Conservation (phyloP, 2,888 invertebrate species). For the Dynastes maya region DNA sequence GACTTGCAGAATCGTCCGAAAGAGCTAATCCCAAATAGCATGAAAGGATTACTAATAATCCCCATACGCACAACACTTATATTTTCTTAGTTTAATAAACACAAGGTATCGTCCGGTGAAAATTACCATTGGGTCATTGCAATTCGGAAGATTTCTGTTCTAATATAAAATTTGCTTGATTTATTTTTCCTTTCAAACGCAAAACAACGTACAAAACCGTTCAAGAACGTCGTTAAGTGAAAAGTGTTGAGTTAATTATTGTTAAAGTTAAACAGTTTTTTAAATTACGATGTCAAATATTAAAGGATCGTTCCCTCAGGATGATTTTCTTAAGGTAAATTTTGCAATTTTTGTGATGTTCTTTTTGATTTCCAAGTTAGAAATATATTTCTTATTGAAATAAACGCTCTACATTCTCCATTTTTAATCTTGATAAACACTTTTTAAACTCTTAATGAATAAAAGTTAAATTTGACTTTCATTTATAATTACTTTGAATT, state of each 20-base stretch:
- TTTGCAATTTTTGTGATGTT: background rate
- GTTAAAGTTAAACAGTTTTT: background rate
- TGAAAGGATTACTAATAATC: no score
- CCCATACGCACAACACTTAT: constrained; percentile 4
- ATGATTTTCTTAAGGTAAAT: background rate
- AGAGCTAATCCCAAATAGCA: no score
- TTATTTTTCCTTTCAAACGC: background rate
- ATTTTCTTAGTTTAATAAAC: constrained; percentile 14
- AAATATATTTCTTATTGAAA: no score
- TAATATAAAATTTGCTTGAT: constrained; percentile 11
- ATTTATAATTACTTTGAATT: no score
- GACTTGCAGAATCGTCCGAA: no score
- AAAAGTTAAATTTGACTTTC: no score
- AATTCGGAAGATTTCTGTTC: no score
- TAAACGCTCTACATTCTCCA: no score
- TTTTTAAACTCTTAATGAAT: no score
- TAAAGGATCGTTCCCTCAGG: constrained; percentile 11
- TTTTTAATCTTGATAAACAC: no score
- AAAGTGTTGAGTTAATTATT: constrained; percentile 7
- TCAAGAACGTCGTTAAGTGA: background rate
- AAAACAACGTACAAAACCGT: background rate
- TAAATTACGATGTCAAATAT: constrained; percentile 16
- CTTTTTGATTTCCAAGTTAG: no score
- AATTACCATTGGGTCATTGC: background rate
- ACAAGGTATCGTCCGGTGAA: constrained; percentile 23